Base-by-base conservation (phyloP, 2,797 vertebrate species). In the Ptychobarbus kaznakovi region DNA sequence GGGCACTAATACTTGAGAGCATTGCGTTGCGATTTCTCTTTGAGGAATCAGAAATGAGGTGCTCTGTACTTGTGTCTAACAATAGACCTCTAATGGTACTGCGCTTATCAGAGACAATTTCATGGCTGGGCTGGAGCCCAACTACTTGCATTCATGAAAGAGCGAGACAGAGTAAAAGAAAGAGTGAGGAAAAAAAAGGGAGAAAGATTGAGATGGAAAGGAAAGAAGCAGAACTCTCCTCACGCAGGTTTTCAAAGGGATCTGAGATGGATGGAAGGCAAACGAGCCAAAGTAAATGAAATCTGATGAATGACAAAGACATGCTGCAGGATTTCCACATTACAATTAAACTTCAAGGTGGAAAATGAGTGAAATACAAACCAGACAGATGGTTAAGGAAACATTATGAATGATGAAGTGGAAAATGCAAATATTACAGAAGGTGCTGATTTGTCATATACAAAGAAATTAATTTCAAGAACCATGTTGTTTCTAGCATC, bases 1-100 rank as follows among this genome's bases (percentile, higher is more conserved):
- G 49, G 38, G 25, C 38, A n/a, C 65, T 78, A 79, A 84, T 79
- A 78, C n/a, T 84, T 22, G 15, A 84, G 65, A 78, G 65, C 25
- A 46, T 61, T 79, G 49, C 49, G 6, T 20, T 70, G 66, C 3
- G 16, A 73, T 80, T 76, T 18, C 80, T 66, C 40, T 83, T 35
- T 38, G 42, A 80, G 20, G 79, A 86, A 82, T 83, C 68, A 66
- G 83, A 63, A 88, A 85, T 65, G 25, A 88, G 65, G 75, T 32
- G 69, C 44, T 87, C 56, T 82, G 83, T 79, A 86, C 79, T 82
- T 42, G 63, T 53, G 56, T 73, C 87, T 90, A 89, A 89, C 89
- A 91, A 90, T 88, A 90, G 87, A 81, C 49, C 53, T 46, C 83
- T 89, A 90, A 91, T 90, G 89, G 83, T 72, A 81, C 85, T 70